Percentiles rank a stretch among this genome's conserved stretches.
phyloP scores from a whole-genome alignment of 2,888 invertebrate species.

The Ceriagrion tenellum region DNA sequence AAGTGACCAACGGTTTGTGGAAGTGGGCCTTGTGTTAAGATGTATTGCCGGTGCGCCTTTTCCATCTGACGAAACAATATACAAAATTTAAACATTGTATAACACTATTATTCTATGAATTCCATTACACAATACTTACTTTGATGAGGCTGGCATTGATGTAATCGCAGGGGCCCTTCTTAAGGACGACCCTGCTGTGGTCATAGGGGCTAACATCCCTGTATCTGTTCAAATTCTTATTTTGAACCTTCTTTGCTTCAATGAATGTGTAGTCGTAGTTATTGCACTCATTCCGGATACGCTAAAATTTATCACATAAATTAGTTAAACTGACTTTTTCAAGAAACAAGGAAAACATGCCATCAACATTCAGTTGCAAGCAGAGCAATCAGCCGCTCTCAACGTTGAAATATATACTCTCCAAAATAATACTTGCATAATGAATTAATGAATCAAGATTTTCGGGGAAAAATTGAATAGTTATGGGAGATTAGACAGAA shows the following conservation, averaged over 20 bases:
- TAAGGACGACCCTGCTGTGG: constrained; percentile 91
- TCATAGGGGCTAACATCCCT: constrained; percentile 98
- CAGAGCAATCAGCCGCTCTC: neutral
- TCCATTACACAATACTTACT: constrained; percentile 78
- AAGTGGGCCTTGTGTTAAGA: constrained; percentile 97
- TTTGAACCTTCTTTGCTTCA: constrained; percentile 88
- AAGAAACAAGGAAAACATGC: neutral
- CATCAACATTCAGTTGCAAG: neutral
- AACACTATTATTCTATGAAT: neutral
- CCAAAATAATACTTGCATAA: neutral
- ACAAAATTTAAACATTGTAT: constrained; percentile 28
- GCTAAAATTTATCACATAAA: constrained; percentile 80
- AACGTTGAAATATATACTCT: neutral
- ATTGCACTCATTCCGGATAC: constrained; percentile 86
- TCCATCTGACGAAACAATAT: constrained; percentile 82
- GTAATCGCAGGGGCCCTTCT: constrained; percentile 89
- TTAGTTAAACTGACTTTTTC: neutral
- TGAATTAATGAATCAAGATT: neutral
- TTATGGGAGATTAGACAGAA: neutral
- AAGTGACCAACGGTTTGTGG: constrained; percentile 93
- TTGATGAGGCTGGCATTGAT: constrained; percentile 96
- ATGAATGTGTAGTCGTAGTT: constrained; percentile 79
- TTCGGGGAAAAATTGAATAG: neutral
- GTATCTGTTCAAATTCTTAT: constrained; percentile 93
- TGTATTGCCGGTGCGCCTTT: constrained; percentile 92